A percentile compares a stretch with the other conserved stretches of the same genome.
Evolutionary conservation across 1,140 invertebrate species (phyloP).

Genomic region (Choristoneura fumiferana): DNA sequence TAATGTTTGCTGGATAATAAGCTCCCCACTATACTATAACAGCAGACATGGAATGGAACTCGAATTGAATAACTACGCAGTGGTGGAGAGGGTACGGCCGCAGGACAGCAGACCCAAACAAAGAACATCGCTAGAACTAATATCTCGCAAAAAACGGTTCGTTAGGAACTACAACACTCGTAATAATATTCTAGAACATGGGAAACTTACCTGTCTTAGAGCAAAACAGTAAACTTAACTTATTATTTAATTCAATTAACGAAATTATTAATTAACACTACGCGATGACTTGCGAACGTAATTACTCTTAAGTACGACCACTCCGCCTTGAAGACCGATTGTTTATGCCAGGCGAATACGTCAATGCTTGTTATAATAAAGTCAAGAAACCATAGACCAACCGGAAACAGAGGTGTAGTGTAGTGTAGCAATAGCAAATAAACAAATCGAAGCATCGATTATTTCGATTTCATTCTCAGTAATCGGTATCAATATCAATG

Average conservation of each 20-base stretch:
- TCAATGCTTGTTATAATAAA: slow-evolving; percentile 1
- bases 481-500: slow-evolving; percentile 3
- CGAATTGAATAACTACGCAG: too few relatives aligned
- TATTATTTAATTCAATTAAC: slow-evolving; percentile 8
- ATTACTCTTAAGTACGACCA: not conserved
- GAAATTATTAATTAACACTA: slow-evolving; percentile 3
- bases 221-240: not conserved
- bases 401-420: not conserved
- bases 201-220: not conserved
- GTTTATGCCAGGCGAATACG: slow-evolving; percentile 4
- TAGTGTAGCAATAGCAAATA: not conserved
- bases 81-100: not conserved
- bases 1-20: too few relatives aligned
- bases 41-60: too few relatives aligned
- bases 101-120: not conserved
- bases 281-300: not conserved
- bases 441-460: not conserved
- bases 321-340: not conserved
- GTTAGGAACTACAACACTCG: too few relatives aligned
- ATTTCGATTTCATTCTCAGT: not conserved
- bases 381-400: slow-evolving; percentile 4
- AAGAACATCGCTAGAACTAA: slow-evolving; percentile 1
- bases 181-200: too few relatives aligned
- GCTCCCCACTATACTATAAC: too few relatives aligned
- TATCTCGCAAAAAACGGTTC: not conserved